These are phyloP conservation scores for Rhizomys pruinosus DNA, from an alignment of 2,113 vertebrate genomes.

Conservation along the genomic window DNA sequence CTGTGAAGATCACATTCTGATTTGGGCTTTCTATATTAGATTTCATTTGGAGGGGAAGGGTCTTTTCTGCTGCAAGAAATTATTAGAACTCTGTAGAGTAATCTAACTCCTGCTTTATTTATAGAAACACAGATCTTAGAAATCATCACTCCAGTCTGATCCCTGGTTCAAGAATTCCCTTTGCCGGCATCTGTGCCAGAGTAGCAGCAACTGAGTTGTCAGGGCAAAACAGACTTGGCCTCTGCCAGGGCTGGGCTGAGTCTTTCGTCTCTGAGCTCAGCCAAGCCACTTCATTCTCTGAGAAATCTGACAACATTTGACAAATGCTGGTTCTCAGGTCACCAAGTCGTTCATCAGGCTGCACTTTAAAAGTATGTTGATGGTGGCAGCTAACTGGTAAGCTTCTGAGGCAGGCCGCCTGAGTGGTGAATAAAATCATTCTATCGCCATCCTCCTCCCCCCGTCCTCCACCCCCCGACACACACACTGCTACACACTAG, in stretches of 20 bases:
- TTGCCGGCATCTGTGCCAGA: neutral
- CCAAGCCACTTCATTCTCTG: neutral
- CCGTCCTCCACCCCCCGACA: accelerated
- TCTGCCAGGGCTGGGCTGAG: neutral
- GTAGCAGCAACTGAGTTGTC: neutral
- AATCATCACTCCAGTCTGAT: neutral
- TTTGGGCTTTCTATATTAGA: neutral
- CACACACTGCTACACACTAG: neutral
- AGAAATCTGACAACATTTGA: neutral
- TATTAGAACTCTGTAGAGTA: neutral
- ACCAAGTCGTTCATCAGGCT: neutral
- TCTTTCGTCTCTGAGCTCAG: neutral
- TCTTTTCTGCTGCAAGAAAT: neutral
- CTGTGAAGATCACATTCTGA: neutral
- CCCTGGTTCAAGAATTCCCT: neutral
- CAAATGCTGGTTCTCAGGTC: neutral
- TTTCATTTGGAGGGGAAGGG: neutral
- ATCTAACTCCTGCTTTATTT: neutral
- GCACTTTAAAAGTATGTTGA: neutral
- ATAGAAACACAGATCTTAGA: neutral
- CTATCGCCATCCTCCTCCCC: neutral
- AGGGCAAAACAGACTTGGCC: neutral
- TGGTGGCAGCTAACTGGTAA: neutral
- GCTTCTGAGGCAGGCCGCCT: neutral
- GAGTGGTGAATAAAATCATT: neutral